Evolutionary conservation across 2,113 vertebrate genomes (phyloP).

Genomic region (Callospermophilus lateralis): DNA sequence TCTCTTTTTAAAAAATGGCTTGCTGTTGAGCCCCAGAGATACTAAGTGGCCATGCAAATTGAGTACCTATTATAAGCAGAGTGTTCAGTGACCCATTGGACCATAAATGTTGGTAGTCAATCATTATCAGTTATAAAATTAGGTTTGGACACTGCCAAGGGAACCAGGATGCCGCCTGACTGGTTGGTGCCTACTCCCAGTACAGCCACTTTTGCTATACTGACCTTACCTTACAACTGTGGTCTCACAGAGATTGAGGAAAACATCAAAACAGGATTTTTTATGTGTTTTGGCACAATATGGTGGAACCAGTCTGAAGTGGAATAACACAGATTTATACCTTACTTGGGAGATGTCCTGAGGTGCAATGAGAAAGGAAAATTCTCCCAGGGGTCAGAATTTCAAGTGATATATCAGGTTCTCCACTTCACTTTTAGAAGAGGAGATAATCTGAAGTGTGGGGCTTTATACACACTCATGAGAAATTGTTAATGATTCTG

Average conservation of each 20-base stretch:
- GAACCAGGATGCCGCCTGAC: background rate
- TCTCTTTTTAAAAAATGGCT: background rate
- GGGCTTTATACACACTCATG: background rate
- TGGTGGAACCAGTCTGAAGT: background rate
- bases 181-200: background rate
- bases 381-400: background rate
- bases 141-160: background rate
- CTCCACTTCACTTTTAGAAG: background rate
- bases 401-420: background rate
- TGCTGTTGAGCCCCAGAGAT: background rate
- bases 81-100: background rate
- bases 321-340: background rate
- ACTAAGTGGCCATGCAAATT: background rate
- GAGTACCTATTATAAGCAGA: background rate
- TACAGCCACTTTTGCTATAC: background rate
- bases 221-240: background rate
- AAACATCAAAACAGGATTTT: background rate
- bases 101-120: background rate
- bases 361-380: background rate
- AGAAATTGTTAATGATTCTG: background rate
- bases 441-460: background rate
- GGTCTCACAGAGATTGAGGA: background rate
- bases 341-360: background rate
- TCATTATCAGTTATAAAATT: background rate
- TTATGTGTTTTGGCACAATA: background rate